Evolutionary conservation across 2,888 invertebrate species (phyloP).

Genomic region (Blera fallax): DNA sequence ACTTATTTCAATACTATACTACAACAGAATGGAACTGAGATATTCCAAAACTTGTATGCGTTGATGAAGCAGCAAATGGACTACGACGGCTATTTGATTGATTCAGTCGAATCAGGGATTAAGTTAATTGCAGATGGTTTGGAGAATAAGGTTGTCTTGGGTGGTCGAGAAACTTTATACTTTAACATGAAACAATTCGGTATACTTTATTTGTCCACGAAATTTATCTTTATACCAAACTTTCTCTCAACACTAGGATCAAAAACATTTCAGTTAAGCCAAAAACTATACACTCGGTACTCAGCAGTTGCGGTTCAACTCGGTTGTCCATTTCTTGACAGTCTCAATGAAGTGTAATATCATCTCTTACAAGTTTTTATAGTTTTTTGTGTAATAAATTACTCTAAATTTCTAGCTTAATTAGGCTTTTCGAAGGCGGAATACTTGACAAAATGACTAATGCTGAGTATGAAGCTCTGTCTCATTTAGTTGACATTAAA

Average conservation of each 20-base stretch:
- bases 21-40: conserved; percentile 87
- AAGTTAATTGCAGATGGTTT: conserved; percentile 85
- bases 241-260: conserved; percentile 73
- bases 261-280: conserved; percentile 86
- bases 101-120: conserved; percentile 88
- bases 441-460: conserved; percentile 90
- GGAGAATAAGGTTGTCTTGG: conserved; percentile 86
- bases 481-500: conserved; percentile 82
- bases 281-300: conserved; percentile 89
- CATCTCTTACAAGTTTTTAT: background rate
- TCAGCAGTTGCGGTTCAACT: conserved; percentile 90
- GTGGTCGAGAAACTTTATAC: conserved; percentile 88
- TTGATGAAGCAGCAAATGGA: conserved; percentile 84
- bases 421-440: conserved; percentile 89
- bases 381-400: background rate
- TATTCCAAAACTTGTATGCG: conserved; percentile 87
- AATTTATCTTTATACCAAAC: background rate
- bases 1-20: background rate
- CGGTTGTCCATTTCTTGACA: conserved; percentile 89
- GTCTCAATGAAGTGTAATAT: conserved; percentile 87
- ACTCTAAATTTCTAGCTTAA: conserved; percentile 83
- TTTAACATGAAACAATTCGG: conserved; percentile 90
- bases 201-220: conserved; percentile 74
- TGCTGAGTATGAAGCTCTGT: conserved; percentile 88
- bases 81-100: conserved; percentile 84